phyloP scores from a whole-genome alignment of 2,797 vertebrate species.

The Artibeus jamaicensis region DNA sequence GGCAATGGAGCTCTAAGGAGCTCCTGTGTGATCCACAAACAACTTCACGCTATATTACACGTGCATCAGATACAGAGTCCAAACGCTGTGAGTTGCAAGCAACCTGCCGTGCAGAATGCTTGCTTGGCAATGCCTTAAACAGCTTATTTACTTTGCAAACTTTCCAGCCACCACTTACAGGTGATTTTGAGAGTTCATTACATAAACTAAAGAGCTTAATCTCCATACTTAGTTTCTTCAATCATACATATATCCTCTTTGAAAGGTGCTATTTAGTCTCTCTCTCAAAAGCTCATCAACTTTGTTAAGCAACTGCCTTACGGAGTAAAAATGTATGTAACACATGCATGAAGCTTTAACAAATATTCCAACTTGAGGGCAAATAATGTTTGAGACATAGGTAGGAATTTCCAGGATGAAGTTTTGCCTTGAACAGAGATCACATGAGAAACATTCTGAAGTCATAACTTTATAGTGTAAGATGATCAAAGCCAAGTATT shows the following conservation, averaged over 20 bases:
- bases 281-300: conserved; percentile 77
- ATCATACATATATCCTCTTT: conserved; percentile 64
- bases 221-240: conserved; percentile 54
- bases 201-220: conserved; percentile 42
- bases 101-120: conserved; percentile 57
- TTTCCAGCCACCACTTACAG: conserved; percentile 63
- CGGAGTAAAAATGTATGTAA: conserved; percentile 78
- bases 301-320: conserved; percentile 71
- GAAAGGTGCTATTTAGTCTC: conserved; percentile 76
- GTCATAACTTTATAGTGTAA: conserved; percentile 81
- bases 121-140: conserved; percentile 19
- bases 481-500: conserved; percentile 86
- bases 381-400: conserved; percentile 69
- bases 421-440: conserved; percentile 75
- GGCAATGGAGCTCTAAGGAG: conserved; percentile 75
- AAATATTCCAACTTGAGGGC: conserved; percentile 76
- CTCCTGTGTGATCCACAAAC: conserved; percentile 66
- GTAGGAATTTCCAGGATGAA: conserved; percentile 74
- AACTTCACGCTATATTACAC: conserved; percentile 74
- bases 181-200: conserved; percentile 69
- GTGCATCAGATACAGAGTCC: conserved; percentile 71
- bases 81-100: conserved; percentile 56
- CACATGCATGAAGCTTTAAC: conserved; percentile 75
- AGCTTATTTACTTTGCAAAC: conserved; percentile 60
- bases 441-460: conserved; percentile 80